Conservation (phyloP, 2,888 invertebrate species). For the Meghimatium bilineatum region DNA sequence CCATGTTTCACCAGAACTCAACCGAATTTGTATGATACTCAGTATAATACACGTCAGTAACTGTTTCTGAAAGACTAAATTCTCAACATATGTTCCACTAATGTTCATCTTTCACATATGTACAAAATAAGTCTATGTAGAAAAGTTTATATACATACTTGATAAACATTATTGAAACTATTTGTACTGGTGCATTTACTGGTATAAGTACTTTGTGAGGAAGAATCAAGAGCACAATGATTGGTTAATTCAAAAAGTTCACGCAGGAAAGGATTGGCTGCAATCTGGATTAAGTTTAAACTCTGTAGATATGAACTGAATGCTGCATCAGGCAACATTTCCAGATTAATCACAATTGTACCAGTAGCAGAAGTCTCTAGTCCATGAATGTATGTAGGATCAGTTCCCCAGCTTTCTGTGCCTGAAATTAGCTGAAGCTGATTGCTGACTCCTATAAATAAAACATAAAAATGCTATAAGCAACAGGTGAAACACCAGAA, state of each 20-base stretch:
- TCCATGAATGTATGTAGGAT: conserved; percentile 49
- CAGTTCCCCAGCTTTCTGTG: conserved; percentile 61
- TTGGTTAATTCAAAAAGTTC: conserved; percentile 67
- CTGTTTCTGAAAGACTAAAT: no score
- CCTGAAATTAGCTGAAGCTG: conserved; percentile 63
- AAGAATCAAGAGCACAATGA: conserved; percentile 66
- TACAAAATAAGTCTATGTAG: no score
- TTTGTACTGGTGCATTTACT: conserved; percentile 48
- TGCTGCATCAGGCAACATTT: conserved; percentile 42
- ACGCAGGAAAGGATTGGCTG: conserved; percentile 56
- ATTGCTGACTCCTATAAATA: conserved; percentile 44
- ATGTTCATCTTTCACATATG: no score
- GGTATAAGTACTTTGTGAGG: conserved; percentile 56
- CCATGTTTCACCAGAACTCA: no score
- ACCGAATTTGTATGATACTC: no score
- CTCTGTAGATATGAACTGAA: conserved; percentile 58
- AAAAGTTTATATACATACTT: not conserved
- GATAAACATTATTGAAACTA: conserved; percentile 18
- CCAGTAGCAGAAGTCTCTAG: conserved; percentile 60
- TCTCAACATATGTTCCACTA: no score
- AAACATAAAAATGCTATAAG: not conserved
- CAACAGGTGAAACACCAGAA: not conserved
- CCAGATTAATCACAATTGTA: conserved; percentile 59
- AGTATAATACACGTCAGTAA: no score
- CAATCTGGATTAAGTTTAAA: conserved; percentile 55